Conservation (phyloP, 2,113 vertebrate genomes). For the Pluvianellus socialis region DNA sequence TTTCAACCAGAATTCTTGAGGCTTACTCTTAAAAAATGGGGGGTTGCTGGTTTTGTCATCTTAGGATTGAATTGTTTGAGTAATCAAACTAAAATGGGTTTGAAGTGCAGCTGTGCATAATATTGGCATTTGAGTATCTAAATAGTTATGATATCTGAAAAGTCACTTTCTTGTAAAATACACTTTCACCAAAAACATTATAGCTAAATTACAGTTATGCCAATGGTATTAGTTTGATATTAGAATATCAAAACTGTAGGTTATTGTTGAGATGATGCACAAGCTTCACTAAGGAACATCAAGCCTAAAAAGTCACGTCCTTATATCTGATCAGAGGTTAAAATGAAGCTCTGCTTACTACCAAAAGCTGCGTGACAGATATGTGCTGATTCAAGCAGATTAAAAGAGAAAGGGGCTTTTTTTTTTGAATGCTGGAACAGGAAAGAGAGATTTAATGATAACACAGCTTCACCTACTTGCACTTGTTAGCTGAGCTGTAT, state of each 20-base stretch:
- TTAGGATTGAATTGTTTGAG: background rate
- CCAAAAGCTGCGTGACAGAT: background rate
- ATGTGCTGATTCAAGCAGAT: background rate
- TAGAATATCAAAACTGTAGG: background rate
- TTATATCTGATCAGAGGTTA: background rate
- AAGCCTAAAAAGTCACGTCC: background rate
- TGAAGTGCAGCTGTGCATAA: background rate
- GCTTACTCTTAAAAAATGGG: background rate
- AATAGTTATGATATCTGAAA: background rate
- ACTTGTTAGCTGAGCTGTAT: background rate
- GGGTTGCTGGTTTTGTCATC: background rate
- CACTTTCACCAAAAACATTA: background rate
- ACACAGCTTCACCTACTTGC: background rate
- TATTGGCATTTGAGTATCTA: background rate
- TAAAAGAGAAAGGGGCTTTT: background rate
- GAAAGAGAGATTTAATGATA: background rate
- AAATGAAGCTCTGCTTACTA: background rate
- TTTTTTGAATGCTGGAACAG: background rate
- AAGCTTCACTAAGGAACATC: background rate
- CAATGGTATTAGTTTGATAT: background rate
- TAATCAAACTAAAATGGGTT: background rate
- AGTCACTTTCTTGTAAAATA: background rate
- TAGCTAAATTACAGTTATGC: background rate
- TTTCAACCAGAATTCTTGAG: background rate
- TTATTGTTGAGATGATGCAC: background rate